Percentiles rank a stretch among this genome's conserved stretches.
Conservation (phyloP, 2,797 vertebrate species). For the Onychomys leucogaster region DNA sequence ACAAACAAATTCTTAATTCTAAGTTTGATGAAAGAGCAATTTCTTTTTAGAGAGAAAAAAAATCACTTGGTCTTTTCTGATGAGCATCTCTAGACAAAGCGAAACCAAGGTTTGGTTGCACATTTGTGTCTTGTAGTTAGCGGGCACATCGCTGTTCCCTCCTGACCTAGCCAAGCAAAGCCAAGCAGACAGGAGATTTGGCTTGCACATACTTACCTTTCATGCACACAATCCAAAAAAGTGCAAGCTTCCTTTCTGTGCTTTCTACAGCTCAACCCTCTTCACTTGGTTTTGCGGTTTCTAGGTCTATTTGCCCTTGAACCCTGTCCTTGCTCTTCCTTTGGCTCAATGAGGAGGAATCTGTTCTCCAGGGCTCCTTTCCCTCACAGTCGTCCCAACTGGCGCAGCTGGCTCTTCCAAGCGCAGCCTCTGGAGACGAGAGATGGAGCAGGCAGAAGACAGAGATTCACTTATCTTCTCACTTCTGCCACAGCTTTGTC, state of each 20-base stretch:
- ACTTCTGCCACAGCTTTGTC: background rate
- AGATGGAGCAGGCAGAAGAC: background rate
- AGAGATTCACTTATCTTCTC: too few species aligned
- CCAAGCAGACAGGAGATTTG: background rate
- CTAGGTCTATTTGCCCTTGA: background rate
- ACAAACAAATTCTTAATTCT: conserved; percentile 12
- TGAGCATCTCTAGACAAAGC: conserved; percentile 10
- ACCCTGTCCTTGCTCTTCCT: background rate
- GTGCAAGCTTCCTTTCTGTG: background rate
- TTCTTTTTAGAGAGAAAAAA: conserved; percentile 35
- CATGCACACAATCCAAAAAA: background rate
- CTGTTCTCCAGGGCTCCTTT: background rate
- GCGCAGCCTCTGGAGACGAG: background rate
- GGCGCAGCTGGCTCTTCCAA: background rate
- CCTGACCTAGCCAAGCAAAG: background rate
- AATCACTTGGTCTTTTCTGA: background rate
- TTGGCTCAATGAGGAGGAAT: background rate
- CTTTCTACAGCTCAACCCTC: background rate
- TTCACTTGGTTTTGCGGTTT: background rate
- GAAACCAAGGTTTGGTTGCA: background rate
- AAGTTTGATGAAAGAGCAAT: conserved; percentile 6
- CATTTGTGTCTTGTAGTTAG: background rate
- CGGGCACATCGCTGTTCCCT: background rate
- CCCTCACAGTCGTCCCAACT: background rate
- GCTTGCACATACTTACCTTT: background rate